Evolutionary conservation across 2,888 invertebrate species (phyloP).

Genomic region (Campoletis raptor): DNA sequence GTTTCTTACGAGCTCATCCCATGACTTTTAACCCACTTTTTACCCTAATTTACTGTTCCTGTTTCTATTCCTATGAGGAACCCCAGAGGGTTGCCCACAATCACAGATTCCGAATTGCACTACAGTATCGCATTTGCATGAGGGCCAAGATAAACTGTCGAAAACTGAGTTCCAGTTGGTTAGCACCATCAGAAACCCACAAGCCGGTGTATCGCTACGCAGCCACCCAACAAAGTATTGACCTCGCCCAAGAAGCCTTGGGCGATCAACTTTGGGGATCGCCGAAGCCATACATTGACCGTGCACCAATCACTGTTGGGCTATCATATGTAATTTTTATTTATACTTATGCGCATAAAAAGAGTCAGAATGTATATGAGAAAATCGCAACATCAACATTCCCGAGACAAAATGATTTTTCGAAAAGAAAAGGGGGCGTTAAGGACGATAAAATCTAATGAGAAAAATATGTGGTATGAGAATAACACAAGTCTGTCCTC

Average conservation of each 20-base stretch:
- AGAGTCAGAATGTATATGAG: neutral
- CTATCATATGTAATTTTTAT: too few species aligned
- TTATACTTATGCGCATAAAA: too few species aligned
- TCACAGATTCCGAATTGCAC: neutral
- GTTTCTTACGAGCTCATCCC: too few species aligned
- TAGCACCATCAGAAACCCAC: neutral
- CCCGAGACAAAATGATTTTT: neutral
- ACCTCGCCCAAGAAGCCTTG: neutral
- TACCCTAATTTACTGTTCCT: too few species aligned
- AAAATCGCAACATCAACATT: neutral
- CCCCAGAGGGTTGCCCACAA: too few species aligned
- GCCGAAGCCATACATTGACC: too few species aligned
- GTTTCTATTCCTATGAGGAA: too few species aligned
- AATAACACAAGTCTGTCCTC: neutral
- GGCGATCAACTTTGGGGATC: neutral
- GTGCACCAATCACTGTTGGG: too few species aligned
- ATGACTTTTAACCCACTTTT: too few species aligned
- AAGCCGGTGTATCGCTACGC: too few species aligned
- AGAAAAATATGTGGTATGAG: conserved; percentile 30
- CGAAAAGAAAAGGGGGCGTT: conserved; percentile 2
- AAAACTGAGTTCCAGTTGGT: neutral
- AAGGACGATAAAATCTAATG: conserved; percentile 31
- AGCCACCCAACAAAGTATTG: neutral
- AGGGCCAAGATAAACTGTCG: neutral
- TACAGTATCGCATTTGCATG: neutral